Evolutionary conservation across 2,888 invertebrate species (phyloP).

Genomic region (Hirtodrosophila trivittata): DNA sequence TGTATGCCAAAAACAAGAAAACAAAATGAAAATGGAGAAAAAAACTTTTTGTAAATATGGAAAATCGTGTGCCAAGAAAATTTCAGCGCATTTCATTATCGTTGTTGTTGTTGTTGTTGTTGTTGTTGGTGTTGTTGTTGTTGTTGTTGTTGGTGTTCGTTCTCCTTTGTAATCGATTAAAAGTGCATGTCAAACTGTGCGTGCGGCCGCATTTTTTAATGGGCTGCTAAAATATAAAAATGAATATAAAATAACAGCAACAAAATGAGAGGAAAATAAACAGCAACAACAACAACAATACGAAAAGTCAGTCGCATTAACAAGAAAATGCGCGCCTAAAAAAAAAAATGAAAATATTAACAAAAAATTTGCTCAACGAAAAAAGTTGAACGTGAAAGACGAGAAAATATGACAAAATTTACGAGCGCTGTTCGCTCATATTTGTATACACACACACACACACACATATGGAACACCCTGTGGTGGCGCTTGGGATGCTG

Average conservation of each 20-base stretch:
- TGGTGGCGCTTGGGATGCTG: conserved; percentile 52
- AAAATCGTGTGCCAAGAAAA: conserved; percentile 76
- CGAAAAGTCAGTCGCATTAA: conserved; percentile 58
- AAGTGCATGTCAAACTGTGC: conserved; percentile 80
- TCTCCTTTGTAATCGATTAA: conserved; percentile 73
- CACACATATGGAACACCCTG: conserved; percentile 49
- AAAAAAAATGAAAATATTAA: conserved; percentile 27
- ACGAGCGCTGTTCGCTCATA: conserved; percentile 67
- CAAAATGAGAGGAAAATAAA: conserved; percentile 16
- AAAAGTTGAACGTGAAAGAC: conserved; percentile 57
- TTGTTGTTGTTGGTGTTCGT: conserved; percentile 36
- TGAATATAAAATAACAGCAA: conserved; percentile 38
- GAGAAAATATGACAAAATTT: conserved; percentile 77
- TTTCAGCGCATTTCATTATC: conserved; percentile 36
- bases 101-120: conserved; percentile 25
- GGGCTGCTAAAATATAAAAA: conserved; percentile 73
- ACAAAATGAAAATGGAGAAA: conserved; percentile 44
- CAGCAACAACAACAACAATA: conserved; percentile 24
- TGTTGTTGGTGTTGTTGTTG: conserved; percentile 23
- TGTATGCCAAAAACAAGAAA: conserved; percentile 49
- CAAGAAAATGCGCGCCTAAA: conserved; percentile 57
- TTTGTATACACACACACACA: conserved; percentile 48
- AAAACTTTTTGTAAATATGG: conserved; percentile 61
- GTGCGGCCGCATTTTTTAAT: conserved; percentile 74
- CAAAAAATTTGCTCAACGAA: conserved; percentile 12